Conservation (phyloP, 2,888 invertebrate genomes). For the Patella ulyssiponensis region DNA sequence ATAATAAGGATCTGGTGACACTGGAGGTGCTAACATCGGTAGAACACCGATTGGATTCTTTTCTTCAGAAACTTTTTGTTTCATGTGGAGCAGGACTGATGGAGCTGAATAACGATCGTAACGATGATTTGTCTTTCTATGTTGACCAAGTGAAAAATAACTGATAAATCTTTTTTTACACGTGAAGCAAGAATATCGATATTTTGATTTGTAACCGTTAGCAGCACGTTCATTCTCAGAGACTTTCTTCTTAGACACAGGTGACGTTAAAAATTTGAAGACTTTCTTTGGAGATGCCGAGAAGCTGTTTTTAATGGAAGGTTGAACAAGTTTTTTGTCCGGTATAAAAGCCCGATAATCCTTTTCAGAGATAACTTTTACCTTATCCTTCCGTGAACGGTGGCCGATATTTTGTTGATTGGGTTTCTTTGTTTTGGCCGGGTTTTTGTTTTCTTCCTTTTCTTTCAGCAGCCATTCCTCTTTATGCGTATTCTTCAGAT, state of each 20-base stretch:
- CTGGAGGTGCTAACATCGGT: slow-evolving; percentile 33
- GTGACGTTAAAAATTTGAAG: neutral
- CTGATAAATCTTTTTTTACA: neutral
- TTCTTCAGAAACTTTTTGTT: neutral
- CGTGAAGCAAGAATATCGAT: neutral
- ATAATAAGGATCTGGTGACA: slow-evolving; percentile 77
- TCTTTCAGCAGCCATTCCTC: neutral
- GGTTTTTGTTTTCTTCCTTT: neutral
- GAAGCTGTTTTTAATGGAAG: neutral
- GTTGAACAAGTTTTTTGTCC: neutral
- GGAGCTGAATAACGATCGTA: neutral
- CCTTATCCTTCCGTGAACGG: neutral
- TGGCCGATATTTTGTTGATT: neutral
- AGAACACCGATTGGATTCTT: neutral
- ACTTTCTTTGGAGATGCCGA: neutral
- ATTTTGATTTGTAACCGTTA: neutral
- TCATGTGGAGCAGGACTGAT: neutral
- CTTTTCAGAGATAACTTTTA: neutral
- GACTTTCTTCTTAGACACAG: neutral
- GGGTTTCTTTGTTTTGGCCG: neutral
- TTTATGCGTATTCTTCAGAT: slow-evolving; percentile 33
- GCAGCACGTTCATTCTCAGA: neutral
- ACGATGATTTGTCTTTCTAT: neutral
- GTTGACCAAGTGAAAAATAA: neutral
- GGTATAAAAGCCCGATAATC: neutral